These are phyloP conservation scores for Spermophilus dauricus DNA, from an alignment of 2,113 vertebrate genomes.

Conservation along the genomic window DNA sequence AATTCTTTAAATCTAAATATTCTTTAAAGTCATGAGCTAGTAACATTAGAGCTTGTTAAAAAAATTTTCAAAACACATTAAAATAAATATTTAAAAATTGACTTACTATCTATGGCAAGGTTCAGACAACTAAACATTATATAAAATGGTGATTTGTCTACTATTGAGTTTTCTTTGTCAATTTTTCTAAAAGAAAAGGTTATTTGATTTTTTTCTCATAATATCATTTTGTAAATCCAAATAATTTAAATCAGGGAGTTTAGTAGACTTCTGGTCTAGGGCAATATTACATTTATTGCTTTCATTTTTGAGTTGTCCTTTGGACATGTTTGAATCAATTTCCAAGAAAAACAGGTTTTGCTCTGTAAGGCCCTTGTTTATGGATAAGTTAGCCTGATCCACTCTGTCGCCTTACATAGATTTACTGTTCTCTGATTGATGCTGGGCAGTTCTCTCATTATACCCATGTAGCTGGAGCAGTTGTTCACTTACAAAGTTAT, in stretches of 20 bases:
- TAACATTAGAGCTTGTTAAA: neutral
- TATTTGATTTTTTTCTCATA: neutral
- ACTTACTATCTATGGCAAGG: neutral
- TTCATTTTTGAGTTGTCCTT: neutral
- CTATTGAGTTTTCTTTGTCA: neutral
- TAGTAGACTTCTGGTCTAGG: neutral
- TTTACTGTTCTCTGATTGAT: neutral
- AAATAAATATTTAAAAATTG: neutral
- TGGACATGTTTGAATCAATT: neutral
- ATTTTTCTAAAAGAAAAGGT: neutral
- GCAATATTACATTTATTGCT: neutral
- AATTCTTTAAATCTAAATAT: neutral
- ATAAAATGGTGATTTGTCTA: neutral
- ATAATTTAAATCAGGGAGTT: neutral
- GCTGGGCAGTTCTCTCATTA: neutral
- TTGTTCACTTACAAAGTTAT: neutral
- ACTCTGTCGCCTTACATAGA: neutral
- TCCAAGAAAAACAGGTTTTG: neutral
- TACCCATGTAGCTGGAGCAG: neutral
- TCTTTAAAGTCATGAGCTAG: neutral
- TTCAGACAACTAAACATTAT: neutral
- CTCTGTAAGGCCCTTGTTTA: neutral
- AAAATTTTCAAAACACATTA: neutral
- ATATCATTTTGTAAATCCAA: constrained; percentile 15
- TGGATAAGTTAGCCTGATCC: neutral